Percentiles rank a stretch among this genome's conserved stretches.
These are phyloP conservation scores for Cydia amplana DNA, from an alignment of 1,140 invertebrate genomes.

Conservation along the genomic window DNA sequence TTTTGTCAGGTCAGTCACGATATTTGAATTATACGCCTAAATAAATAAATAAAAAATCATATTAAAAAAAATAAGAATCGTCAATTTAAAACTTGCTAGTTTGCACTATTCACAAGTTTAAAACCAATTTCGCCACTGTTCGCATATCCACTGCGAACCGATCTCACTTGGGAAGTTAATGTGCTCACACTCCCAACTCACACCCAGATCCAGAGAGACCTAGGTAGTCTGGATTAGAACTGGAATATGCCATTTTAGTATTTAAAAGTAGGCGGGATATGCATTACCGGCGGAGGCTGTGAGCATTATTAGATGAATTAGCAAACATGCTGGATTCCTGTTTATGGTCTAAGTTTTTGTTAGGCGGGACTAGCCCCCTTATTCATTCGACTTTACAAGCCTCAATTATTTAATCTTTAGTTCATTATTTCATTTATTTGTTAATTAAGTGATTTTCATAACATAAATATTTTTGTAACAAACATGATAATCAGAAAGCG, in stretches of 20 bases:
- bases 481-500: no score
- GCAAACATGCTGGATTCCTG: background rate
- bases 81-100: background rate
- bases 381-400: no score
- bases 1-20: no score
- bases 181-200: constrained; percentile 1
- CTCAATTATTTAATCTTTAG: no score
- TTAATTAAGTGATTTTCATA: no score
- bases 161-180: constrained; percentile 21
- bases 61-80: background rate
- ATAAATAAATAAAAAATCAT: background rate
- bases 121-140: constrained; percentile 4
- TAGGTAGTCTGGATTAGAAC: background rate
- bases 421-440: no score
- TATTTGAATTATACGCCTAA: no score
- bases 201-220: background rate
- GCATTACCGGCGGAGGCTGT: constrained; percentile 5
- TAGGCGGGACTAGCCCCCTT: background rate
- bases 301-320: constrained; percentile 15
- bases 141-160: background rate
- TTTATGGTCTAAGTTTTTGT: background rate
- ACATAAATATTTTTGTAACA: no score
- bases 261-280: background rate
- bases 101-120: background rate
- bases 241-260: background rate